A percentile compares a stretch with the other conserved stretches of the same genome.
Evolutionary conservation across 2,888 invertebrate species (phyloP).

Genomic region (Lepetodrilus schrolli): DNA sequence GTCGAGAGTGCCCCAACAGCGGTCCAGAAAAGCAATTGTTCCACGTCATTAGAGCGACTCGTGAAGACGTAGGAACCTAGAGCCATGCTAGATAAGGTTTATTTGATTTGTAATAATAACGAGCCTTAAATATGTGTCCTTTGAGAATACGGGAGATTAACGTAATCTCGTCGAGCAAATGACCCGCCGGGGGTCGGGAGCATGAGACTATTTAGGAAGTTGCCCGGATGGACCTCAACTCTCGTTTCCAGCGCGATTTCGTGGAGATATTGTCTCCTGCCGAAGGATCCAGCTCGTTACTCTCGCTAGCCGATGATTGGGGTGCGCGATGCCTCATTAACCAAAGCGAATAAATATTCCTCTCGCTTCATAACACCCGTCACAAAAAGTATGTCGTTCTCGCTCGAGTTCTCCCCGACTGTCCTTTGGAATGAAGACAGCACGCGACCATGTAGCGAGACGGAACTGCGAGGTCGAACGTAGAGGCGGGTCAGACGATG

Average conservation of each 20-base stretch:
- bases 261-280: background rate
- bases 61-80: slow-evolving; percentile 8
- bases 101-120: slow-evolving; percentile 27
- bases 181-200: background rate
- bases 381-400: slow-evolving; percentile 36
- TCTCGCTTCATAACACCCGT: slow-evolving; percentile 34
- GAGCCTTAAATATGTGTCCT: slow-evolving; percentile 25
- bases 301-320: slow-evolving; percentile 29
- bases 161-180: slow-evolving; percentile 21
- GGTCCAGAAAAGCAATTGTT: slow-evolving; percentile 18
- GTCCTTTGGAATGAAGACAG: slow-evolving; percentile 7
- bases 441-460: background rate
- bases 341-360: slow-evolving; percentile 40
- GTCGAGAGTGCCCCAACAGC: background rate
- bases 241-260: background rate
- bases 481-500: background rate
- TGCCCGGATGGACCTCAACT: slow-evolving; percentile 3
- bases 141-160: slow-evolving; percentile 11
- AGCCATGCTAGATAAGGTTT: slow-evolving; percentile 17
- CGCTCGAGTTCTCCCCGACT: background rate
- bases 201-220: slow-evolving; percentile 8
- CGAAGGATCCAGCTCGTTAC: background rate
- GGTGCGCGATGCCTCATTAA: slow-evolving; percentile 20
- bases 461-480: background rate
- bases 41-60: slow-evolving; percentile 24